phyloP scores from a whole-genome alignment of 1,140 invertebrate species.

The Carcinoscorpius rotundicauda region DNA sequence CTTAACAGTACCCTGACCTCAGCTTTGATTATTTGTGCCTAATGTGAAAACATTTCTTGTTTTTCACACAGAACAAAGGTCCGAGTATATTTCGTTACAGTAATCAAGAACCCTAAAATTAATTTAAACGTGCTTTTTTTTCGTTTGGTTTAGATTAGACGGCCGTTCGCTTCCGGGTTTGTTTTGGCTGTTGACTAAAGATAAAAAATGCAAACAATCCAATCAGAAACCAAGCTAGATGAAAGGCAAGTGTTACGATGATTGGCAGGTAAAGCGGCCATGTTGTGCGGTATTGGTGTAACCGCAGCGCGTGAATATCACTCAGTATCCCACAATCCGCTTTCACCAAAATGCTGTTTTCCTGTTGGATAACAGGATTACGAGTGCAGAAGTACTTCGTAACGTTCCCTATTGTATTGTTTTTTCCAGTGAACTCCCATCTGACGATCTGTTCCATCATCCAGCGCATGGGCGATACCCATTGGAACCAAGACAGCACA shows the following conservation, averaged over 20 bases:
- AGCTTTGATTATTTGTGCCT: no score
- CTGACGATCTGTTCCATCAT: slow-evolving; percentile 45
- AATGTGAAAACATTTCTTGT: neutral
- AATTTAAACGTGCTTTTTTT: neutral
- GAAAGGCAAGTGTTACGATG: slow-evolving; percentile 21
- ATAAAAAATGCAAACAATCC: slow-evolving; percentile 10
- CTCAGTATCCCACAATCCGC: slow-evolving; percentile 27
- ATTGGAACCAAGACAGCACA: slow-evolving; percentile 50
- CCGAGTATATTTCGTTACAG: neutral
- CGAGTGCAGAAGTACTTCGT: slow-evolving; percentile 15
- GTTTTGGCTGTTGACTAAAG: neutral
- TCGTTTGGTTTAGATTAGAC: neutral
- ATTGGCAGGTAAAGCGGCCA: slow-evolving; percentile 17
- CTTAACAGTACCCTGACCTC: no score
- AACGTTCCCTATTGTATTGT: neutral
- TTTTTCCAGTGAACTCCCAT: slow-evolving; percentile 23
- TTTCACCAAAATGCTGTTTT: slow-evolving; percentile 26
- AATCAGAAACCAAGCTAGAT: slow-evolving; percentile 8
- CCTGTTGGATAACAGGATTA: slow-evolving; percentile 24
- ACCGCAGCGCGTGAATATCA: slow-evolving; percentile 23
- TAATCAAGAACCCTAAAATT: neutral
- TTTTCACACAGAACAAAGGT: neutral
- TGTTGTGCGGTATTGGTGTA: slow-evolving; percentile 9
- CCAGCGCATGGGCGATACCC: slow-evolving; percentile 62
- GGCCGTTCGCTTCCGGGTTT: neutral